Percentiles rank a stretch among this genome's conserved stretches.
Evolutionary conservation across 2,113 vertebrate genomes (phyloP).

Genomic region (Nestor notabilis): DNA sequence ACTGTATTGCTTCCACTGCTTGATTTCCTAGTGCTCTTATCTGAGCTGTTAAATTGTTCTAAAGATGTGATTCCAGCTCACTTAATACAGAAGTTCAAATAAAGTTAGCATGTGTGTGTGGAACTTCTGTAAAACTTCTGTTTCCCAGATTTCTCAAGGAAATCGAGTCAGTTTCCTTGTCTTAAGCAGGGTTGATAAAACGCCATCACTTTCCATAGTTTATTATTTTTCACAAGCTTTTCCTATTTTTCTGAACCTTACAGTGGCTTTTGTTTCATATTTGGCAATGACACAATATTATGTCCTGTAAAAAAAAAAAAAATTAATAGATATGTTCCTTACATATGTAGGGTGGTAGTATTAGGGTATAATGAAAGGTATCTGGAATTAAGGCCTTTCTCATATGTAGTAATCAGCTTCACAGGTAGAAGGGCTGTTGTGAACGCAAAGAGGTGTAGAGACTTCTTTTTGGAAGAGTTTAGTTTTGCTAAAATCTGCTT

Average conservation of each 20-base stretch:
- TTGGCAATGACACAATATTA: not conserved
- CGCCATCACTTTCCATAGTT: too few relatives aligned
- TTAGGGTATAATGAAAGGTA: not conserved
- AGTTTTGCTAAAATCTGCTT: not conserved
- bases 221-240: not conserved
- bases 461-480: not conserved
- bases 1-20: not conserved
- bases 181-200: not conserved
- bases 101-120: not conserved
- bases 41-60: not conserved
- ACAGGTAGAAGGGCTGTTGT: not conserved
- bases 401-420: not conserved
- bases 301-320: not conserved
- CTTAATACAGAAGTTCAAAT: not conserved
- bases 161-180: not conserved
- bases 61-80: not conserved
- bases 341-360: fast-evolving
- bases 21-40: not conserved
- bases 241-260: not conserved
- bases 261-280: not conserved
- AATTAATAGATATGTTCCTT: not conserved
- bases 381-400: not conserved
- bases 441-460: not conserved
- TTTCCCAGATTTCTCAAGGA: not conserved
- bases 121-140: not conserved